phyloP scores from a whole-genome alignment of 1,140 invertebrate species.

The Brachionus sp. region DNA sequence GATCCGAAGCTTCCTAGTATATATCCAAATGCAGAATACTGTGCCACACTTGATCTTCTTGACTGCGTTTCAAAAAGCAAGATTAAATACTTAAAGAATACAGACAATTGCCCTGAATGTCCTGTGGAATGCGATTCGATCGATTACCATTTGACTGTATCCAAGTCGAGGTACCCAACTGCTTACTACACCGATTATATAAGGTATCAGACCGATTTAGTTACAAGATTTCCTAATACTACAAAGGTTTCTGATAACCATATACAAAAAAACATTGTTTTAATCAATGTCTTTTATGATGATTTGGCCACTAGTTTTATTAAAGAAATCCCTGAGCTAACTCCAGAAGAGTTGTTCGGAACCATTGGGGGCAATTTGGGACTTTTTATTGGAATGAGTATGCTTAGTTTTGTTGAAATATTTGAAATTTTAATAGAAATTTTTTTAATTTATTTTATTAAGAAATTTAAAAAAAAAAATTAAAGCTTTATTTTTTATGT shows the following conservation, averaged over 20 bases:
- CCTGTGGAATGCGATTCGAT: slow-evolving; percentile 40
- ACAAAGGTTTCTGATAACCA: slow-evolving; percentile 29
- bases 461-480: background rate
- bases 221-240: slow-evolving; percentile 2
- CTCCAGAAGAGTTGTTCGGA: background rate
- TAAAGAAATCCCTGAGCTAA: slow-evolving; percentile 7
- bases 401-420: slow-evolving; percentile 42
- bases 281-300: slow-evolving; percentile 41
- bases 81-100: background rate
- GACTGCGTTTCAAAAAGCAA: background rate
- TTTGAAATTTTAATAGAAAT: slow-evolving; percentile 23
- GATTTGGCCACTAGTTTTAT: slow-evolving; percentile 20
- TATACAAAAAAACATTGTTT: slow-evolving; percentile 43
- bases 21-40: background rate
- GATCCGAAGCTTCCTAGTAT: background rate
- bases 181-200: slow-evolving; percentile 37
- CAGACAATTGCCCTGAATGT: slow-evolving; percentile 19
- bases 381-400: slow-evolving; percentile 28
- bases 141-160: background rate
- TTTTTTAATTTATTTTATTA: slow-evolving; percentile 2
- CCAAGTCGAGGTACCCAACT: slow-evolving; percentile 29
- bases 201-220: slow-evolving; percentile 10
- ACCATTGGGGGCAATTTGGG: slow-evolving; percentile 41
- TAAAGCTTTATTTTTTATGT: background rate
- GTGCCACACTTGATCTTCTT: background rate